Conservation (phyloP, 1,140 invertebrate genomes). For the Anastatus disparis region DNA sequence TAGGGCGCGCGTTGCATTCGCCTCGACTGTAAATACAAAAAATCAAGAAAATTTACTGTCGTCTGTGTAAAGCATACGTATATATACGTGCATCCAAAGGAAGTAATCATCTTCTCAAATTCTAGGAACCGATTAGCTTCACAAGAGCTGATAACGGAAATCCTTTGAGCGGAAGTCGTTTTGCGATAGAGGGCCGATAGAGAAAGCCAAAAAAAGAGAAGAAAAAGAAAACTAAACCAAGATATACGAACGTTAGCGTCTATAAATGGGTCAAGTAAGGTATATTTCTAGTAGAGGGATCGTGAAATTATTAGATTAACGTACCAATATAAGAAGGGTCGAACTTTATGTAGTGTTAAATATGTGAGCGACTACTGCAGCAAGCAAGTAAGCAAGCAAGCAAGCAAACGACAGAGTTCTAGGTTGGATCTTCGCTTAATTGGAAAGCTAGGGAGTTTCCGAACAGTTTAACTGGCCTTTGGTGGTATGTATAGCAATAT, state of each 20-base stretch:
- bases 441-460: constrained; percentile 66
- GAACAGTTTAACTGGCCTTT: constrained; percentile 67
- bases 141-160: constrained; percentile 14
- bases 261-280: constrained; percentile 10
- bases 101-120: too few species aligned
- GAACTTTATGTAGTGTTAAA: constrained; percentile 68
- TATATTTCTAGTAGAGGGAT: constrained; percentile 30
- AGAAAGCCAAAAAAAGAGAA: background rate
- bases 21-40: constrained; percentile 7
- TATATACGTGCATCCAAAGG: too few species aligned
- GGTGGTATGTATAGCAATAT: constrained; percentile 48
- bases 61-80: too few species aligned
- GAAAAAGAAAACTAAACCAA: too few species aligned
- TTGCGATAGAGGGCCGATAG: background rate
- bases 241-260: background rate
- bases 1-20: constrained; percentile 13
- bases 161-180: constrained; percentile 9
- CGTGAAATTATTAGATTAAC: constrained; percentile 60
- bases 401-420: background rate
- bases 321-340: constrained; percentile 51
- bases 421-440: constrained; percentile 65
- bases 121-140: constrained; percentile 21
- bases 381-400: too few species aligned
- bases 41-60: constrained; percentile 20
- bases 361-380: constrained; percentile 54